These are phyloP conservation scores for Liodrosophila aerea DNA, from an alignment of 2,888 invertebrate species.

Conservation along the genomic window DNA sequence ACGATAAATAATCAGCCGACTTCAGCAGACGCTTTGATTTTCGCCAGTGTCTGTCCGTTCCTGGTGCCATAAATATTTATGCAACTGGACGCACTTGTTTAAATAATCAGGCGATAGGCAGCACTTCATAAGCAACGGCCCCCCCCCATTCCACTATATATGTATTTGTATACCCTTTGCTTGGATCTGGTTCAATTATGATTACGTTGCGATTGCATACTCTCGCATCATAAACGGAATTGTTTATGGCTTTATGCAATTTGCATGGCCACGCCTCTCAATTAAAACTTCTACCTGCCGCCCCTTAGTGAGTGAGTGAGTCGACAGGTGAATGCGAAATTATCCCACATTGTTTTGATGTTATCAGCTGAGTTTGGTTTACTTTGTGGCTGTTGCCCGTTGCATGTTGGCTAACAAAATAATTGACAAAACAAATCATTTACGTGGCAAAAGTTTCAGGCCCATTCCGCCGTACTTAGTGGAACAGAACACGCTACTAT, in stretches of 20 bases:
- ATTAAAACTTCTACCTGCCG: conserved; percentile 43
- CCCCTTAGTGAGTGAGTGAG: conserved; percentile 6
- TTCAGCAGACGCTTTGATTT: conserved; percentile 50
- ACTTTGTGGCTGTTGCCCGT: conserved; percentile 31
- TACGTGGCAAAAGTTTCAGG: conserved; percentile 70
- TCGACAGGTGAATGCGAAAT: conserved; percentile 26
- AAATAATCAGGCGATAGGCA: conserved; percentile 36
- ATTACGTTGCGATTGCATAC: neutral
- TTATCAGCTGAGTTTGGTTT: conserved; percentile 56
- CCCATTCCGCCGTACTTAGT: conserved; percentile 41
- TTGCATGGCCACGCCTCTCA: conserved; percentile 57
- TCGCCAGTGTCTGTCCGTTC: conserved; percentile 1
- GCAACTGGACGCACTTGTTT: conserved; percentile 61
- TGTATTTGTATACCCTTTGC: neutral
- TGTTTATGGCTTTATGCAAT: conserved; percentile 59
- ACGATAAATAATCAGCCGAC: conserved; percentile 64
- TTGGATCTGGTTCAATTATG: conserved; percentile 28
- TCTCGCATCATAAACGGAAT: conserved; percentile 32
- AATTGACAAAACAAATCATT: conserved; percentile 78
- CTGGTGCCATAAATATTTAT: conserved; percentile 65
- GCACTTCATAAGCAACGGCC: conserved; percentile 21
- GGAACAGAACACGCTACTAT: conserved; percentile 68
- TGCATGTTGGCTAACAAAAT: conserved; percentile 76
- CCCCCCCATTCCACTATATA: neutral
- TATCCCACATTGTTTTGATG: conserved; percentile 67